These are phyloP conservation scores for Lasiurus borealis DNA, from an alignment of 2,113 vertebrate species.

Conservation along the genomic window DNA sequence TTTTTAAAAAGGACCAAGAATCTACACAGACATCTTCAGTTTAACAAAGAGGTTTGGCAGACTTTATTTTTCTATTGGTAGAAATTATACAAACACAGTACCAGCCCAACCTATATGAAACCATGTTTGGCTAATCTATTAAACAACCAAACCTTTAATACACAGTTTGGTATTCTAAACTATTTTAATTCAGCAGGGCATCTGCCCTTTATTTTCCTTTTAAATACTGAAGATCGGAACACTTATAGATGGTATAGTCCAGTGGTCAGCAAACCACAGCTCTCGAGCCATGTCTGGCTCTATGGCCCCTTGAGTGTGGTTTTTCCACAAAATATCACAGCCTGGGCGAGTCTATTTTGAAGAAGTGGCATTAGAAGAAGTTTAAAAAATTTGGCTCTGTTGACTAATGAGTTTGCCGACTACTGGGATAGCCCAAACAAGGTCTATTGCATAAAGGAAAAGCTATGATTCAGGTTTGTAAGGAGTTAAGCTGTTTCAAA, in stretches of 20 bases:
- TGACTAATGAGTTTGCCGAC: too few relatives aligned
- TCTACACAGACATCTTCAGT: neutral
- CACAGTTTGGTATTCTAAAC: neutral
- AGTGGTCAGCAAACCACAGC: too few relatives aligned
- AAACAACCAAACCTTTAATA: neutral
- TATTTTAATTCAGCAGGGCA: neutral
- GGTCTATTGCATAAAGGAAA: conserved; percentile 24
- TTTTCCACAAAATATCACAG: too few relatives aligned
- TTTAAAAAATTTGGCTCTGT: too few relatives aligned
- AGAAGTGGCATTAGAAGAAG: too few relatives aligned
- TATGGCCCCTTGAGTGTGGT: too few relatives aligned
- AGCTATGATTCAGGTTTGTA: neutral
- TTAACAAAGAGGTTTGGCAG: neutral
- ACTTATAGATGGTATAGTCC: neutral
- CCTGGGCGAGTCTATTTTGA: too few relatives aligned
- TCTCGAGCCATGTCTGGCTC: too few relatives aligned
- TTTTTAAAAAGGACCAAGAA: conserved; percentile 35
- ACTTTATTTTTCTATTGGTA: conserved; percentile 12
- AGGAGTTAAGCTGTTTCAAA: conserved; percentile 21
- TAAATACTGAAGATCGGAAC: neutral
- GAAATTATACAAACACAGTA: neutral
- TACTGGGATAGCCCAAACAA: neutral
- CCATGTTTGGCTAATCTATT: conserved; percentile 14
- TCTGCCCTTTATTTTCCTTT: conserved; percentile 45
- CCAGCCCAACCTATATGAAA: neutral